A percentile compares a stretch with the other conserved stretches of the same genome.
phyloP scores from a whole-genome alignment of 1,140 invertebrate species.

The Pogonomyrmex californicus region DNA sequence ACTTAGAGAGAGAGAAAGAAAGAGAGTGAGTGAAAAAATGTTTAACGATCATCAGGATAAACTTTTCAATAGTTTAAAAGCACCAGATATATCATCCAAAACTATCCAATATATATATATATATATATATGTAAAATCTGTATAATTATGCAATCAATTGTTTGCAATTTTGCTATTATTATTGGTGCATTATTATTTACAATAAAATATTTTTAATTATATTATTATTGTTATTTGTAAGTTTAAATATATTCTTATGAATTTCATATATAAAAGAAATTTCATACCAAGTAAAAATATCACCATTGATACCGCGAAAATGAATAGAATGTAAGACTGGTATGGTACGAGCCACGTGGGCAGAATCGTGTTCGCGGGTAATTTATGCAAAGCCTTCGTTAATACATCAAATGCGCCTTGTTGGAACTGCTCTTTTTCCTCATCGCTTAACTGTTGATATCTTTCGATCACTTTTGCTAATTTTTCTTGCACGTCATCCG shows the following conservation, averaged over 20 bases:
- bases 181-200: not conserved
- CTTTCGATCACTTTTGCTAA: conserved; percentile 80
- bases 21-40: not conserved
- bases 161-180: not conserved
- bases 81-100: not conserved
- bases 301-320: conserved; percentile 61
- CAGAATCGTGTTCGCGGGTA: not conserved
- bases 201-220: not conserved
- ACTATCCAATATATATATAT: too few species aligned
- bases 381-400: not conserved
- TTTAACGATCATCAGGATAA: not conserved
- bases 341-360: conserved; percentile 6
- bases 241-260: not conserved
- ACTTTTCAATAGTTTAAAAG: not conserved
- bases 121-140: not conserved
- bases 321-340: conserved; percentile 39
- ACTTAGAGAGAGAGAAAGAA: not conserved
- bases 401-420: conserved; percentile 76
- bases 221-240: not conserved
- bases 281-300: conserved; percentile 62
- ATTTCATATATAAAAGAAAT: not conserved
- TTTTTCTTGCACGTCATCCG: conserved; percentile 78
- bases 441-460: conserved; percentile 81
- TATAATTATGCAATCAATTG: not conserved
- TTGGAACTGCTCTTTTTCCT: conserved; percentile 82